These are phyloP conservation scores for Muraenolepis orangiensis DNA, from an alignment of 2,797 vertebrate genomes.

Conservation along the genomic window DNA sequence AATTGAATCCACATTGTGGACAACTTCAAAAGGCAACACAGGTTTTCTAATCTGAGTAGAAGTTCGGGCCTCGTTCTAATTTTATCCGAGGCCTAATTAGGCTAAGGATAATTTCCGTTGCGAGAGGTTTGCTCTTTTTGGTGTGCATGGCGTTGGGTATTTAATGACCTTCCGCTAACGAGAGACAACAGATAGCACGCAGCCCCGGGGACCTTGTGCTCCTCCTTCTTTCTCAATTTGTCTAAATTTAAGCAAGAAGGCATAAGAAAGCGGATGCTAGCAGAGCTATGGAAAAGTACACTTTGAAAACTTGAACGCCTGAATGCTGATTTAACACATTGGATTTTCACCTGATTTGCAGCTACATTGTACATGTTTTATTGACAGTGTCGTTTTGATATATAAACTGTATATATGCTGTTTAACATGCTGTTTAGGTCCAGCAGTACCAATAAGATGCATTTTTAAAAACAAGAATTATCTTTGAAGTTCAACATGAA, in stretches of 20 bases:
- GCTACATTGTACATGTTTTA: not conserved
- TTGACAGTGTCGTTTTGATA: not conserved
- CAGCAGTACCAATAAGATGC: not conserved
- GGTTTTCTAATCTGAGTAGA: constrained; percentile 57
- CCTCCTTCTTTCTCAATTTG: constrained; percentile 45
- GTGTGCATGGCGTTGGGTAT: constrained; percentile 35
- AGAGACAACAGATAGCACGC: constrained; percentile 24
- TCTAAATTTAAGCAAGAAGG: constrained; percentile 47
- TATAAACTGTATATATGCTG: too few relatives aligned
- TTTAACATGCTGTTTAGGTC: not conserved
- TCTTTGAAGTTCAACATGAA: constrained; percentile 1
- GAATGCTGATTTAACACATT: not conserved
- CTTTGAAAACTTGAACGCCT: too few relatives aligned
- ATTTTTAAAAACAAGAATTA: not conserved
- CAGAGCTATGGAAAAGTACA: not conserved
- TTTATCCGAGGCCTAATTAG: constrained; percentile 47
- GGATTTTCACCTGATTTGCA: not conserved
- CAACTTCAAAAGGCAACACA: constrained; percentile 64
- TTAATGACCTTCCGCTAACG: constrained; percentile 48
- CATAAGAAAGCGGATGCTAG: constrained; percentile 19
- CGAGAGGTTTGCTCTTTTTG: constrained; percentile 28
- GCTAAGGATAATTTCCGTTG: constrained; percentile 45
- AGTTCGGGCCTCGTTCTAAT: constrained; percentile 49
- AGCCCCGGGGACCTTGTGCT: constrained; percentile 19
- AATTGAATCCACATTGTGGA: constrained; percentile 68